Conservation (phyloP, 2,797 vertebrate genomes). For the Acrossocheilus wenchowensis region DNA sequence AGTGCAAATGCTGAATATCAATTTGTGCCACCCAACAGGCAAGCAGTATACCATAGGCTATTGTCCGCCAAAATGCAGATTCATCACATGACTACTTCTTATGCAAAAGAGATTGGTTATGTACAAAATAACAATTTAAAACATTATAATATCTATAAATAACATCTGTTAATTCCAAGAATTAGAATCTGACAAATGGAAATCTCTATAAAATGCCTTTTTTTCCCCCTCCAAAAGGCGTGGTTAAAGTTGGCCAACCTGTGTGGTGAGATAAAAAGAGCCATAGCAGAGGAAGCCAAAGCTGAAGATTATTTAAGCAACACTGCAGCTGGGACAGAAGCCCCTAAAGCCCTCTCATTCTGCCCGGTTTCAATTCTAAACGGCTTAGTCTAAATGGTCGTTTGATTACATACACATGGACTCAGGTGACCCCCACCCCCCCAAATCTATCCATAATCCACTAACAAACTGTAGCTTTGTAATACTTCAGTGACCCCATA, state of each 20-base stretch:
- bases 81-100: not conserved
- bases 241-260: not conserved
- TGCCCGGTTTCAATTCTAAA: not conserved
- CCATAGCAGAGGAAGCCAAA: not conserved
- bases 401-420: conserved; percentile 1
- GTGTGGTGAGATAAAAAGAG: not conserved
- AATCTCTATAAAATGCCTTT: not conserved
- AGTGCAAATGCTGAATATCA: too few species aligned
- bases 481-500: conserved; percentile 27
- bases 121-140: not conserved
- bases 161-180: not conserved
- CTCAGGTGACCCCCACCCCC: not conserved
- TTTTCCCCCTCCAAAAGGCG: not conserved
- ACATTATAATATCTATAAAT: not conserved
- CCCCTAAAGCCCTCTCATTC: not conserved
- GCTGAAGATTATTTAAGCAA: not conserved
- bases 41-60: too few species aligned
- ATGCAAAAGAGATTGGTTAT: not conserved
- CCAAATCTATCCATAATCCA: not conserved
- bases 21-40: not conserved
- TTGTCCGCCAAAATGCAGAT: not conserved
- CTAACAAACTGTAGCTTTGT: conserved; percentile 31
- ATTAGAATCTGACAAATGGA: not conserved
- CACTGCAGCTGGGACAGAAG: not conserved
- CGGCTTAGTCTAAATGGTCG: conserved; percentile 10